Evolutionary conservation across 2,888 invertebrate species (phyloP).

Genomic region (Clivina fossor): DNA sequence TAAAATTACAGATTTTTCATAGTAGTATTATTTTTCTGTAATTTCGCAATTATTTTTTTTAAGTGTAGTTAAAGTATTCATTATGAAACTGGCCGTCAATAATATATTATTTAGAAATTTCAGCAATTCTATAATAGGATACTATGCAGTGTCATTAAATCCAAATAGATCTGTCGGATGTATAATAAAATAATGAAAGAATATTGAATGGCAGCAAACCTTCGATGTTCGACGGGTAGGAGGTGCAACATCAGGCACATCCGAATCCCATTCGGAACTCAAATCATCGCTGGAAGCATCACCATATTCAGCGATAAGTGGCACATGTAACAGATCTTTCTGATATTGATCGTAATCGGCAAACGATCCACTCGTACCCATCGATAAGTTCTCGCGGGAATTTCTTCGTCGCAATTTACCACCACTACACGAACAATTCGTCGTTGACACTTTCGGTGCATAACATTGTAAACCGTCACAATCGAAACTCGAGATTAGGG

Average conservation of each 20-base stretch:
- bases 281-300: slow-evolving; percentile 90
- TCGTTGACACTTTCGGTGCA: slow-evolving; percentile 2
- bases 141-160: too few relatives aligned
- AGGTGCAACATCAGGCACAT: slow-evolving; percentile 62
- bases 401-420: not conserved
- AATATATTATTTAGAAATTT: too few relatives aligned
- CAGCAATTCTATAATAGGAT: too few relatives aligned
- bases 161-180: too few relatives aligned
- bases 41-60: too few relatives aligned
- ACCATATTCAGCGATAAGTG: slow-evolving; percentile 76
- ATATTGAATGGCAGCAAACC: too few relatives aligned
- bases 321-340: slow-evolving; percentile 74
- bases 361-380: slow-evolving; percentile 43
- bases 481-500: not conserved
- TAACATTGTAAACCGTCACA: slow-evolving; percentile 10
- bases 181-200: too few relatives aligned
- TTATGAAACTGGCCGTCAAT: too few relatives aligned
- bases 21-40: too few relatives aligned
- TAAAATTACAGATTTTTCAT: too few relatives aligned
- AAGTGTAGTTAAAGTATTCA: too few relatives aligned
- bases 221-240: slow-evolving; percentile 42
- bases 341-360: slow-evolving; percentile 77
- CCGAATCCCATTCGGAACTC: slow-evolving; percentile 90
- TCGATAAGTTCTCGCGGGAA: slow-evolving; percentile 43
- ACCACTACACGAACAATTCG: too few relatives aligned